Base-by-base conservation (phyloP, 2,797 vertebrate genomes). In the Crossoptilon crossoptilon region DNA sequence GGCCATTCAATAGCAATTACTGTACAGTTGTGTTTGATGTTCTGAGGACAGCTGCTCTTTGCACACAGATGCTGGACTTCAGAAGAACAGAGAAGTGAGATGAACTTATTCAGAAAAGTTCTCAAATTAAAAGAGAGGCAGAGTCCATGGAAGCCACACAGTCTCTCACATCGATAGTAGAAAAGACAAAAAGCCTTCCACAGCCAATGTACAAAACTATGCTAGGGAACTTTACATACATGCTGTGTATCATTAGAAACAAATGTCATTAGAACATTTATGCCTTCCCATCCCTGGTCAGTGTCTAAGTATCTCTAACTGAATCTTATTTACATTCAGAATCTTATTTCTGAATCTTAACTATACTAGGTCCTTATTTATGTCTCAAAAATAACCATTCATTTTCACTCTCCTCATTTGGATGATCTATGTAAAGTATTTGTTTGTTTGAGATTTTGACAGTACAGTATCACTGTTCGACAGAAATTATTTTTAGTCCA, bases 401-500 rank as follows among this genome's bases (percentile, higher is more conserved):
- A 23, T 94, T 82, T 81, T 88, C 60, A 87, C 51, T 84, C 22
- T 82, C 59, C 72, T 91, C 88, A 79, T 90, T 91, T 95, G 90
- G 64, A 81, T 94, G 77, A 92, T 95, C 89, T 94, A 16, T 75
- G 70, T 68, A 82, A 95, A 94, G 74, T 79, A 84, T 91, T 94
- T 95, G 83, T 91, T 94, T 95, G 81, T 90, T 86, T 17, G 4
- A 70, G 82, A 81, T 78, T 64, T 24, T 81, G 75, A 93, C 87
- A 75, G 78, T 91, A 79, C 41, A 5, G 39, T 96, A 87, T 94
- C 74, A 48, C 82, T 93, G 84, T 97, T 97, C 95, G 90, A 97
- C 91, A 95, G 93, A 90, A 91, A 9, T 87, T 94, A 94, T 96
- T 97, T 94, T 94, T 95, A 96, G 96, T 94, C 31, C 43, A 60